These are phyloP conservation scores for Heliconius ismenius DNA, from an alignment of 2,888 invertebrate species.

Conservation along the genomic window DNA sequence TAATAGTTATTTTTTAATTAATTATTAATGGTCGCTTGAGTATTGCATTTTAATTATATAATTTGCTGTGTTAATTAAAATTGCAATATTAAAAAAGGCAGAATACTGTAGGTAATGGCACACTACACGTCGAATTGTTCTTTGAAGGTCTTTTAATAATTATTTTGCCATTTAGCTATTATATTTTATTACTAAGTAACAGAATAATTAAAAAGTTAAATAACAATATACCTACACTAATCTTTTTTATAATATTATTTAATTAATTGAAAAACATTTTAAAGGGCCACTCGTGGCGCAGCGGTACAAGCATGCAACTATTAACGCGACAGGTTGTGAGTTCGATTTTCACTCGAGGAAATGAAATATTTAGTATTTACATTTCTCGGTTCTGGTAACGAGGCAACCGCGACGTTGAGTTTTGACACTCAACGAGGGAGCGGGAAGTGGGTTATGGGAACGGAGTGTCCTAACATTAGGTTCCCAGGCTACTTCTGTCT, in stretches of 20 bases:
- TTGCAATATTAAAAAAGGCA: conserved; percentile 39
- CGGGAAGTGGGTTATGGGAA: neutral
- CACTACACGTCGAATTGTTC: conserved; percentile 25
- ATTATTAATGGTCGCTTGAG: conserved; percentile 36
- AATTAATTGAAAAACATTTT: no score
- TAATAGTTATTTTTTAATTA: conserved; percentile 30
- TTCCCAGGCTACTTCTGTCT: neutral
- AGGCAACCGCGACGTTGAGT: no score
- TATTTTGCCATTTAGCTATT: conserved; percentile 39
- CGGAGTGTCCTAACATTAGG: neutral
- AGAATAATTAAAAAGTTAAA: neutral
- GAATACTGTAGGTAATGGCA: conserved; percentile 16
- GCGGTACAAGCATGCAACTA: no score
- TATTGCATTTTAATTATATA: conserved; percentile 41
- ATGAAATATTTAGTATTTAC: no score
- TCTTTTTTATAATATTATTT: neutral
- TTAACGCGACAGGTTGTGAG: no score
- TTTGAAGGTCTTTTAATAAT: conserved; percentile 17
- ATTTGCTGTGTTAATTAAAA: conserved; percentile 44
- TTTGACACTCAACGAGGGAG: neutral
- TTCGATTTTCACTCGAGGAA: no score
- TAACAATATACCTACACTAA: neutral
- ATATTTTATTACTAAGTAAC: conserved; percentile 10
- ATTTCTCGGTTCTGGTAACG: no score
- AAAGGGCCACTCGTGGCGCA: no score